Evolutionary conservation across 1,140 invertebrate species (phyloP).

Genomic region (Lanistes nyassanus): DNA sequence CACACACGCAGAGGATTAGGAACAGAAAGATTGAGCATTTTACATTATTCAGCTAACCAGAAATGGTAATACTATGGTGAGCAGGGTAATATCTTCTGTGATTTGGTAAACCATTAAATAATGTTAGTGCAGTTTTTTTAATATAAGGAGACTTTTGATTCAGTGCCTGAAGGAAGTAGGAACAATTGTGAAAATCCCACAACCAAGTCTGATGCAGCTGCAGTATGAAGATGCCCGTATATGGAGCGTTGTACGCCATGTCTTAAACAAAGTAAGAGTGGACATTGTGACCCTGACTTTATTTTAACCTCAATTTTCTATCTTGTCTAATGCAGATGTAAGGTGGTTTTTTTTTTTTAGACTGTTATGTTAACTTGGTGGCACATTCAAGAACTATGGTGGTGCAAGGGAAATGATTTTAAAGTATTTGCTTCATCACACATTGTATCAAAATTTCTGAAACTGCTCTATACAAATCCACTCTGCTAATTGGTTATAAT

Average conservation of each 20-base stretch:
- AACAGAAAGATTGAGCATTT: too few relatives aligned
- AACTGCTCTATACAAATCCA: too few relatives aligned
- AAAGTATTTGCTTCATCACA: too few relatives aligned
- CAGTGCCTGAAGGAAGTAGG: constrained; percentile 41
- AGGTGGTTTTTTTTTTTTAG: not conserved
- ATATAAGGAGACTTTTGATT: constrained; percentile 14
- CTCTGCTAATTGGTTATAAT: not conserved
- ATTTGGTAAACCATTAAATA: too few relatives aligned
- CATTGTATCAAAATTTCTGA: too few relatives aligned
- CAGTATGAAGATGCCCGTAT: constrained; percentile 41
- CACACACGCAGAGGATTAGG: not conserved
- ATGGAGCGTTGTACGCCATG: constrained; percentile 36
- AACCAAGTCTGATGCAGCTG: constrained; percentile 29
- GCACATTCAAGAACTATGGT: too few relatives aligned
- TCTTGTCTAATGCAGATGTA: not conserved
- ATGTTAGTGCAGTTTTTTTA: too few relatives aligned
- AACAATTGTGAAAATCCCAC: constrained; percentile 33
- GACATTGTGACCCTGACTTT: not conserved
- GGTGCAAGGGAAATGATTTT: too few relatives aligned
- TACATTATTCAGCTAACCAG: too few relatives aligned
- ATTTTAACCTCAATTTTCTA: not conserved
- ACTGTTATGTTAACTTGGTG: too few relatives aligned
- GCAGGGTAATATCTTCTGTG: too few relatives aligned
- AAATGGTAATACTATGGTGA: too few relatives aligned
- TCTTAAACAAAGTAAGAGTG: constrained; percentile 34